Evolutionary conservation across 2,113 vertebrate species (phyloP).

Genomic region (Nannobrachium achirus): DNA sequence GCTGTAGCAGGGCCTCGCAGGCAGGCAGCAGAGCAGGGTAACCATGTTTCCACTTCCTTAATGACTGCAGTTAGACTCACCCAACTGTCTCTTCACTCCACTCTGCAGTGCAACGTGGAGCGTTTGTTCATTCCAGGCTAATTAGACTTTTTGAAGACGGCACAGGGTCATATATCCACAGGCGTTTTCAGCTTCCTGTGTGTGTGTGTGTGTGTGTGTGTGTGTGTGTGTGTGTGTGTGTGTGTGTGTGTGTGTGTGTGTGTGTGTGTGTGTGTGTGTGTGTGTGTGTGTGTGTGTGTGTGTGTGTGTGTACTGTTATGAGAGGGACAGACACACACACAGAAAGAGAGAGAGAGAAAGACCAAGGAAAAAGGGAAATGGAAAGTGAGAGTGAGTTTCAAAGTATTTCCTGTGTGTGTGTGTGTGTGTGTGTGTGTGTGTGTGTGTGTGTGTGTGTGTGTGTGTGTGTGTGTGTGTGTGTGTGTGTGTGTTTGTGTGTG

Average conservation of each 20-base stretch:
- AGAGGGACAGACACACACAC: too few relatives aligned
- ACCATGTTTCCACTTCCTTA: not conserved
- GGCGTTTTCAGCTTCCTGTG: not conserved
- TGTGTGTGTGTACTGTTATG: too few relatives aligned
- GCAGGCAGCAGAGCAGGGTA: not conserved
- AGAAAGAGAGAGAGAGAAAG: too few relatives aligned
- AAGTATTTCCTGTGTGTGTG: slow-evolving; percentile 3
- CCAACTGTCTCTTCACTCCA: slow-evolving; percentile 6
- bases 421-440: slow-evolving; percentile 5
- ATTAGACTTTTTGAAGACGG: not conserved
- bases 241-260: not conserved
- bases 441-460: not conserved
- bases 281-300: slow-evolving; percentile 1
- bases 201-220: slow-evolving; percentile 5
- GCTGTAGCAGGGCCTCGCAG: not conserved
- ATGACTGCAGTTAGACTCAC: slow-evolving; percentile 4
- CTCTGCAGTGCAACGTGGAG: not conserved
- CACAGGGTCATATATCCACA: not conserved
- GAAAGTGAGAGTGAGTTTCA: not conserved
- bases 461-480: slow-evolving; percentile 7
- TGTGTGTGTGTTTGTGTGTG: not conserved
- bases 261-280: slow-evolving; percentile 11
- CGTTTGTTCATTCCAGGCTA: slow-evolving; percentile 21
- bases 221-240: not conserved
- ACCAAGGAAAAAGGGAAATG: too few relatives aligned